A percentile compares a stretch with the other conserved stretches of the same genome.
Evolutionary conservation across 2,888 invertebrate genomes (phyloP).

Genomic region (Artemia sinica): DNA sequence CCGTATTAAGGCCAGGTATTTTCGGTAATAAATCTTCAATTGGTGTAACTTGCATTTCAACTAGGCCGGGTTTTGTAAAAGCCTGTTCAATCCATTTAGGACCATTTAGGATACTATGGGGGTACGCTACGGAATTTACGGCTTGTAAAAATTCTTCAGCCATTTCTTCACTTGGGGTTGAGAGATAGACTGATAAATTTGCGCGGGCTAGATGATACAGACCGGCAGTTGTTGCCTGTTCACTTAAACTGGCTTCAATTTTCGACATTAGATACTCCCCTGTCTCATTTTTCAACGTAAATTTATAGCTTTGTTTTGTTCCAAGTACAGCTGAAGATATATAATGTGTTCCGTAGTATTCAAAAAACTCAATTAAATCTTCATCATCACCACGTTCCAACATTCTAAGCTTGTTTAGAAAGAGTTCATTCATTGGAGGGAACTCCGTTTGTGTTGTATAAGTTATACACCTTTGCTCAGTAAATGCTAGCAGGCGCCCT

Average conservation of each 20-base stretch:
- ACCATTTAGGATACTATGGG: slow-evolving; percentile 12
- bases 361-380: slow-evolving; percentile 19
- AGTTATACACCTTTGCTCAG: slow-evolving; percentile 12
- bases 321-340: slow-evolving; percentile 17
- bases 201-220: slow-evolving; percentile 19
- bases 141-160: slow-evolving; percentile 17
- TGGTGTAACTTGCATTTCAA: slow-evolving; percentile 11
- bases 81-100: slow-evolving; percentile 14
- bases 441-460: slow-evolving; percentile 2
- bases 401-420: slow-evolving; percentile 7
- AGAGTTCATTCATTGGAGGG: slow-evolving; percentile 9
- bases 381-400: slow-evolving; percentile 18
- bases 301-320: slow-evolving; percentile 17
- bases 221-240: slow-evolving; percentile 17
- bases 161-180: slow-evolving; percentile 14
- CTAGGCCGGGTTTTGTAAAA: not conserved
- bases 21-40: slow-evolving; percentile 6
- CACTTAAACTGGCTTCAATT: slow-evolving; percentile 11
- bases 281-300: slow-evolving; percentile 15
- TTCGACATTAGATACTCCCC: slow-evolving; percentile 15
- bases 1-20: slow-evolving; percentile 9
- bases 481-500: slow-evolving; percentile 5
- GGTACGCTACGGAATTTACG: slow-evolving; percentile 4
- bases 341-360: slow-evolving; percentile 21
- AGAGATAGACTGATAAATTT: slow-evolving; percentile 18